Percentiles rank a stretch among this genome's conserved stretches.
phyloP scores from a whole-genome alignment of 1,140 invertebrate species.

The Leptestheria dahalacensis region DNA sequence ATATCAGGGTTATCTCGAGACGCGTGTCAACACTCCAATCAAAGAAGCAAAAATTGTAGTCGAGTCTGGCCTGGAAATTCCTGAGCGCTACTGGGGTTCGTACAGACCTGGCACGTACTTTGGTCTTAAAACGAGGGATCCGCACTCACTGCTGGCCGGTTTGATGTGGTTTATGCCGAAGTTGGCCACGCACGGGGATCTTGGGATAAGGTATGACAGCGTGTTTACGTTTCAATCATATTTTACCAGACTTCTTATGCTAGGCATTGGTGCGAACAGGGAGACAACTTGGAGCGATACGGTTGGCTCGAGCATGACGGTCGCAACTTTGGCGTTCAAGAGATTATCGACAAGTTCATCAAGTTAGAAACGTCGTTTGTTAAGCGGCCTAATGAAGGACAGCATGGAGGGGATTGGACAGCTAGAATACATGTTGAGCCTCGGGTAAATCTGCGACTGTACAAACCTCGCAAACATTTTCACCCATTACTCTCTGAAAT shows the following conservation, averaged over 20 bases:
- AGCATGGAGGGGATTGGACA: slow-evolving; percentile 84
- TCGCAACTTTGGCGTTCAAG: slow-evolving; percentile 75
- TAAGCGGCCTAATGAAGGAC: slow-evolving; percentile 58
- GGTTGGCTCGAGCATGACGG: slow-evolving; percentile 90
- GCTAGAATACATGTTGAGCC: slow-evolving; percentile 56
- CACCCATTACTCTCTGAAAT: neutral
- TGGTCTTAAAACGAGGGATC: slow-evolving; percentile 76
- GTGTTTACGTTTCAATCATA: neutral
- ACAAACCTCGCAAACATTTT: neutral
- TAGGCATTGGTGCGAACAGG: slow-evolving; percentile 87
- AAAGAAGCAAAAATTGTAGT: slow-evolving; percentile 40
- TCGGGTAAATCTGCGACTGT: slow-evolving; percentile 30
- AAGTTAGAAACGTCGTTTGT: slow-evolving; percentile 74
- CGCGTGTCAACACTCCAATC: slow-evolving; percentile 64
- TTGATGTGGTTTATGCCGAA: slow-evolving; percentile 91
- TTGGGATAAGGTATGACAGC: slow-evolving; percentile 43
- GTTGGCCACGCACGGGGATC: slow-evolving; percentile 42
- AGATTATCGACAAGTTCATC: slow-evolving; percentile 64
- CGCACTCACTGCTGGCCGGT: slow-evolving; percentile 72
- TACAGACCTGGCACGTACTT: slow-evolving; percentile 80
- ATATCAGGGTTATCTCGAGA: slow-evolving; percentile 67
- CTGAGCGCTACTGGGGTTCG: slow-evolving; percentile 79
- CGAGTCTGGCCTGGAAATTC: slow-evolving; percentile 47
- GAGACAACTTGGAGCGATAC: slow-evolving; percentile 60
- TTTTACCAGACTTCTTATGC: neutral